Base-by-base conservation (phyloP, 1,140 invertebrate species). In the Vollenhovia emeryi region DNA sequence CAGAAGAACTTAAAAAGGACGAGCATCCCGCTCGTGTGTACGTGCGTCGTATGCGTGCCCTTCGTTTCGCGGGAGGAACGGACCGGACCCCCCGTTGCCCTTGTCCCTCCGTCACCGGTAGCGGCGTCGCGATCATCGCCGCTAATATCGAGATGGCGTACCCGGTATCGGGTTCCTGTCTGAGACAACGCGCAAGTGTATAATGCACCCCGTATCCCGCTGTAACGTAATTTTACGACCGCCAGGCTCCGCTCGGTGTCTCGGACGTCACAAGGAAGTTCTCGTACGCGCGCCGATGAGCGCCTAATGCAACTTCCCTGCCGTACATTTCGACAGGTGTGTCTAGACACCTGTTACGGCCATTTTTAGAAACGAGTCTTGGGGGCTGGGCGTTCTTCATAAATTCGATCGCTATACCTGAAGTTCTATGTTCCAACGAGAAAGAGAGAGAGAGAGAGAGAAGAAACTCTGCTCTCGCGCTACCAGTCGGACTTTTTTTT, bases 1-100 rank as follows among this genome's bases (percentile, higher is more conserved):
- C 52, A 52, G 60, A 80, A 74, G 71, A 76, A 69, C 84, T 55
- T 52, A 48, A 74, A 48, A 74, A 66, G 45, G 85, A 52, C 60
- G 24, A 82, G 33, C 21, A 57, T 59, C 74, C 15, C 64, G n/a
- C 3, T 52, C 50, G 55, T 33, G 59, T 60, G 59, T 55, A 2
- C 15, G 27, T 62, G 60, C 18, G 9, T 1, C 13, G 43, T 43
- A 11, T 13, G 9, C 11, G 43, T 11, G 43, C 11, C 24, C 71
- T 66, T 68, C 50, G 24, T 48, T 80, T 87, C 74, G 43, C 71
- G 62, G 18, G 40, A 62, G 75, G 21, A 78, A 24, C 30, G 24
- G 40, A 30, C 24, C 33, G n/a, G 33, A 36, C 33, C 30, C 57
- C 74, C 57, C 45, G 33, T 55, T 24, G 21, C 30, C 52, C 36